phyloP scores from a whole-genome alignment of 2,113 vertebrate species.

The Alligator sinensis region DNA sequence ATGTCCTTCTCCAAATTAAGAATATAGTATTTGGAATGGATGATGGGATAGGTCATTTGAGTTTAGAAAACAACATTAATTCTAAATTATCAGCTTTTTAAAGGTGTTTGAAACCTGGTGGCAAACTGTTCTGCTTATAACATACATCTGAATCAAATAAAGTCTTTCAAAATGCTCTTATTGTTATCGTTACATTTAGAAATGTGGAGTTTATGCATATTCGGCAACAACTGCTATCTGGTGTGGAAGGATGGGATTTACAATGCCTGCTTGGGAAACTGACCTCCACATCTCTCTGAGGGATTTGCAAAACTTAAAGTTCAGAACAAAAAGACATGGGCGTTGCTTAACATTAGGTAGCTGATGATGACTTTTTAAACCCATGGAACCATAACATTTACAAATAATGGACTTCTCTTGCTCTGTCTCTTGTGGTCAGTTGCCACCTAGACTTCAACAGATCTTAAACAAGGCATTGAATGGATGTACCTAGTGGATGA shows the following conservation, averaged over 20 bases:
- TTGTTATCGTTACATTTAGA: neutral
- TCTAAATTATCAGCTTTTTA: conserved; percentile 2
- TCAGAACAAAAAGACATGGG: neutral
- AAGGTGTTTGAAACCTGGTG: conserved; percentile 8
- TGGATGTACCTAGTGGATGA: neutral
- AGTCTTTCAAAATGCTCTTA: conserved; percentile 3
- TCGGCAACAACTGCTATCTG: neutral
- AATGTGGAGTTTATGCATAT: neutral
- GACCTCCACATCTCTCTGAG: neutral
- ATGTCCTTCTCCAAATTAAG: neutral
- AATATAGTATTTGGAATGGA: neutral
- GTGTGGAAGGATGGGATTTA: neutral
- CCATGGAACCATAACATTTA: neutral
- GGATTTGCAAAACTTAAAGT: neutral
- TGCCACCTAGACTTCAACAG: neutral
- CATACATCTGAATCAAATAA: neutral
- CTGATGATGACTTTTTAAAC: neutral
- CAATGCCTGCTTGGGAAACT: neutral
- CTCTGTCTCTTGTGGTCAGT: neutral
- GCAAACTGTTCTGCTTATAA: conserved; percentile 24
- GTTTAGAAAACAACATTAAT: conserved; percentile 10
- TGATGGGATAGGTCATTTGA: neutral
- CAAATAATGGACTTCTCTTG: neutral
- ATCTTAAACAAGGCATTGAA: neutral
- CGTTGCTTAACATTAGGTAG: rapidly evolving